Base-by-base conservation (phyloP, 2,113 vertebrate genomes). In the Perccottus glenii region DNA sequence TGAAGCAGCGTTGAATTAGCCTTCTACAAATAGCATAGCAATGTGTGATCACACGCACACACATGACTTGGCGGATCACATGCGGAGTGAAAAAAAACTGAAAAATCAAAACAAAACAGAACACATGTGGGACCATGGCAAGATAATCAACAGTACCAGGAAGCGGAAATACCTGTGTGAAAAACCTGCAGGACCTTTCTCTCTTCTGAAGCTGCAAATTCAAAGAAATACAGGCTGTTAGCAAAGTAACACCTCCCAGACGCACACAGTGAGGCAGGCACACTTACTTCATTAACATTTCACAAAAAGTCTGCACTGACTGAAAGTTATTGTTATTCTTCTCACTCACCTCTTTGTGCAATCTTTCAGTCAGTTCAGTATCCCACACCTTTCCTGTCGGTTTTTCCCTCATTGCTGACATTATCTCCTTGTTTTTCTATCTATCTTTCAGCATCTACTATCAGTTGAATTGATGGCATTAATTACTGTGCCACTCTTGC, bases 151-250 rank as follows among this genome's bases (percentile, higher is more conserved):
- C 68, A 38, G 70, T 63, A 79, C 59, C 73, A 63, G 80, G 60
- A 86, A 78, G 64, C 0, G 33, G 80, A 88, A 89, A 83, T 90
- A 90, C 90, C 90, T 90, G 89, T 78, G 90, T 90, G 87, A 89
- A 91, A 86, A 90, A 86, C 81, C 91, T 87, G 91, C 91, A 92
- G 77, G 88, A 92, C 76, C 89, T 86, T 81, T 92, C 91, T 82
- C 91, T 89, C 89, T 92, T 92, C 91, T 92, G 91, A 86, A 92
- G 91, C 91, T 92, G 89, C 44, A 82, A 89, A 92, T 83, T 85
- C 78, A 90, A 89, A 91, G 19, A 79, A 87, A 73, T 85, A 83
- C 60, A 69, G 51, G 51, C 75, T 75, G 82, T 91, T 91, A 91
- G 85, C 64, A 10, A 70, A 56, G 33, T 73, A 78, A 83, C 81